Conservation (phyloP, 2,888 invertebrate genomes). For the Ceramica pisi region DNA sequence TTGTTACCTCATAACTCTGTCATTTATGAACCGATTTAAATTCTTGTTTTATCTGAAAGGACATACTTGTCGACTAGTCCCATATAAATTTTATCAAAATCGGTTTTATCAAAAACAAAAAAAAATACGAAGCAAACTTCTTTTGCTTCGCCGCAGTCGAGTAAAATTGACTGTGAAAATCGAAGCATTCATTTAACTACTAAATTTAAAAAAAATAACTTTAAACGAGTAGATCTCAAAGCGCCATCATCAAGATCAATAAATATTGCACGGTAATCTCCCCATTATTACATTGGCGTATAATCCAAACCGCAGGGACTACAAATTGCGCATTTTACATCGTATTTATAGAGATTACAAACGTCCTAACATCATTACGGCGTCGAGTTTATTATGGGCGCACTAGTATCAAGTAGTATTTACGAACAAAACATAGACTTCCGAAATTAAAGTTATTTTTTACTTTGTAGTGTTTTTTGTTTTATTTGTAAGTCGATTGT, state of each 20-base stretch:
- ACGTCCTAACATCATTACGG: conserved; percentile 56
- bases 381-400: conserved; percentile 53
- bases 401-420: conserved; percentile 65
- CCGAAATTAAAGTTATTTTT: too few species aligned
- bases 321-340: conserved; percentile 61
- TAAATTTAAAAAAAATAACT: not conserved
- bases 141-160: too few species aligned
- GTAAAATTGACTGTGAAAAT: not conserved
- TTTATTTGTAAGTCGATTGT: too few species aligned
- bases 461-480: too few species aligned
- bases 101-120: too few species aligned
- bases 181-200: not conserved
- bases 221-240: not conserved
- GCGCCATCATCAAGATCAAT: conserved; percentile 8
- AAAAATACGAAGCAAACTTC: too few species aligned
- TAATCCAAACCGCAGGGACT: conserved; percentile 60
- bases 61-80: too few species aligned
- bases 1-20: too few species aligned
- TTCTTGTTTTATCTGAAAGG: too few species aligned
- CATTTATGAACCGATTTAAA: too few species aligned
- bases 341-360: conserved; percentile 62
- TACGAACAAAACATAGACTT: too few species aligned
- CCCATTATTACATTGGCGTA: conserved; percentile 47
- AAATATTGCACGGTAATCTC: conserved; percentile 24
- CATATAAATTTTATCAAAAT: too few species aligned